phyloP scores from a whole-genome alignment of 1,140 invertebrate genomes.

The Drosophila ercepeae region DNA sequence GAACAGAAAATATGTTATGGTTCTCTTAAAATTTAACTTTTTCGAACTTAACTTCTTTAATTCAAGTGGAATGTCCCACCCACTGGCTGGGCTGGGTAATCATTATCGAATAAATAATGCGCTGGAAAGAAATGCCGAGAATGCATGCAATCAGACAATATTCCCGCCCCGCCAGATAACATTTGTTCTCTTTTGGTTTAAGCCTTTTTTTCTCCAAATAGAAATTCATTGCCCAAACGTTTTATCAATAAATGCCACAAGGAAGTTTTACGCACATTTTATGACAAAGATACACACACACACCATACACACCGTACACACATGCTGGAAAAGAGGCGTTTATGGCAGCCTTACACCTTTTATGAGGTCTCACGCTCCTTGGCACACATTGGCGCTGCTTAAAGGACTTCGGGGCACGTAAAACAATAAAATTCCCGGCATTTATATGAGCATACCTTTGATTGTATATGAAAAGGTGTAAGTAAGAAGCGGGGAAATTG shows the following conservation, averaged over 20 bases:
- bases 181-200: constrained; percentile 39
- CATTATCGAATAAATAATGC: constrained; percentile 44
- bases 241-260: constrained; percentile 80
- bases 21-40: too few relatives aligned
- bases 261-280: constrained; percentile 80
- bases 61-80: constrained; percentile 3
- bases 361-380: constrained; percentile 24
- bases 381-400: not conserved
- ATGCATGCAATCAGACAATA: constrained; percentile 32
- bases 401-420: constrained; percentile 33
- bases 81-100: not conserved
- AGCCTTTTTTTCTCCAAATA: constrained; percentile 60
- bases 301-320: constrained; percentile 4
- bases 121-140: constrained; percentile 4
- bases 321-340: constrained; percentile 40
- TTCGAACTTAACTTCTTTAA: not conserved
- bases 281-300: constrained; percentile 49
- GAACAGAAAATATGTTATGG: not conserved
- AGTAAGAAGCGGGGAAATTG: not conserved
- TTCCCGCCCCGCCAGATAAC: constrained; percentile 17
- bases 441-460: constrained; percentile 73
- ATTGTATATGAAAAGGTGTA: constrained; percentile 48
- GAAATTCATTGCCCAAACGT: constrained; percentile 76
- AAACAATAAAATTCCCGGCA: constrained; percentile 75
- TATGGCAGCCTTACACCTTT: constrained; percentile 67